These are phyloP conservation scores for Amiota minor DNA, from an alignment of 2,888 invertebrate genomes.

Conservation along the genomic window DNA sequence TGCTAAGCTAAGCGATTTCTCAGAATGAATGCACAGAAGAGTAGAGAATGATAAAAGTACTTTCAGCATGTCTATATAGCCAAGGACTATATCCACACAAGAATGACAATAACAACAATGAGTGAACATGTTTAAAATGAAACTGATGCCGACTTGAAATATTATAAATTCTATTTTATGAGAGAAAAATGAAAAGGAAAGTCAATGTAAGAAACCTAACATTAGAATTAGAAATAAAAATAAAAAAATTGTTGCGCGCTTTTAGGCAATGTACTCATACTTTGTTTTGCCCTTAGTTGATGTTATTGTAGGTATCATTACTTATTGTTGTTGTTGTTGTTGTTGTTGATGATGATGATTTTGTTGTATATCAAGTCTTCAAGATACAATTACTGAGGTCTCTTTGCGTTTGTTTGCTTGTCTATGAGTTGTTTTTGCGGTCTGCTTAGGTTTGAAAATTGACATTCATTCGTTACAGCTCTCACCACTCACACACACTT, in stretches of 20 bases:
- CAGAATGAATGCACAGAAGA: background rate
- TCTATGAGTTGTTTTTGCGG: background rate
- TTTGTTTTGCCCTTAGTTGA: background rate
- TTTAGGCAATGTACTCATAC: background rate
- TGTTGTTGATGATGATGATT: slow-evolving; percentile 4
- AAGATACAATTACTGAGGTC: slow-evolving; percentile 25
- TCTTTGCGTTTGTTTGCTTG: background rate
- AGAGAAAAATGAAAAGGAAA: background rate
- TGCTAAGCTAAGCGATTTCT: slow-evolving; percentile 16
- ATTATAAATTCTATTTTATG: slow-evolving; percentile 10
- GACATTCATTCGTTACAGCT: background rate
- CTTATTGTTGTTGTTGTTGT: slow-evolving; percentile 16
- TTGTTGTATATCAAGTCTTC: slow-evolving; percentile 10
- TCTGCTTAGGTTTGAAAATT: background rate
- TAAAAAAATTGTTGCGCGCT: slow-evolving; percentile 23
- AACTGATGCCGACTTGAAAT: slow-evolving; percentile 15
- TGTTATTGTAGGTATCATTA: background rate
- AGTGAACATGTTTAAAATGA: slow-evolving; percentile 9
- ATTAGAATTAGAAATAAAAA: background rate
- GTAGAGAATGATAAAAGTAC: background rate
- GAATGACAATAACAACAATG: background rate
- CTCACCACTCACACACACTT: background rate
- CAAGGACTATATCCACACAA: slow-evolving; percentile 7
- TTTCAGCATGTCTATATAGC: slow-evolving; percentile 6
- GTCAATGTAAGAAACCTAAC: background rate